These are phyloP conservation scores for Corythaeola cristata DNA, from an alignment of 2,113 vertebrate genomes.

Conservation along the genomic window DNA sequence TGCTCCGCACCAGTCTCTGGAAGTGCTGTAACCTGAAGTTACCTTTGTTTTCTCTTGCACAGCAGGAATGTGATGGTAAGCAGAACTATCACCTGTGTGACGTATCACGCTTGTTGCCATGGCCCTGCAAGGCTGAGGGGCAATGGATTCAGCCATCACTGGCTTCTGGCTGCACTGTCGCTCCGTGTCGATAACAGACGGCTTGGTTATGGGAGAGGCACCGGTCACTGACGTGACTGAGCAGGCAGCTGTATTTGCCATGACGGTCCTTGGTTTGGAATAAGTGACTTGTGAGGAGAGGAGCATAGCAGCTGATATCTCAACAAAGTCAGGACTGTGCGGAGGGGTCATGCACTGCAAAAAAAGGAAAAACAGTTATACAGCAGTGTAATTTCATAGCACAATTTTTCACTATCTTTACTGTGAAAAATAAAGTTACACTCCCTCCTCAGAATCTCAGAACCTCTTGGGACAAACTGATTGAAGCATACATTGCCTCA, in stretches of 20 bases:
- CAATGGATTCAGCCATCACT: neutral
- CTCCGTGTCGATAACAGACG: slow-evolving; percentile 18
- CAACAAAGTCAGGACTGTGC: slow-evolving; percentile 90
- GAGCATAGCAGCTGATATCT: slow-evolving; percentile 72
- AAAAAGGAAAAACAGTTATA: neutral
- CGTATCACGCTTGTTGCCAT: slow-evolving; percentile 89
- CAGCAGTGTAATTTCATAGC: neutral
- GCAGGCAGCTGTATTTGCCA: slow-evolving; percentile 40
- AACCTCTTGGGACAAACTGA: neutral
- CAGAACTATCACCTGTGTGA: slow-evolving; percentile 81
- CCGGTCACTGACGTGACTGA: neutral
- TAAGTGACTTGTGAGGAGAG: slow-evolving; percentile 72
- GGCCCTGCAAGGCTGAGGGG: slow-evolving; percentile 72
- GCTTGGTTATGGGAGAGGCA: neutral
- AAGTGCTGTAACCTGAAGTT: neutral
- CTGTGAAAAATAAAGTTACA: neutral
- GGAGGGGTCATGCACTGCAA: slow-evolving; percentile 96
- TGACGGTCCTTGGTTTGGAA: slow-evolving; percentile 66
- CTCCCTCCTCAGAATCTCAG: neutral
- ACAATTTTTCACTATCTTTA: neutral
- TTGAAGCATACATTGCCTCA: neutral
- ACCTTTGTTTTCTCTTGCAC: neutral
- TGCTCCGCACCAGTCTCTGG: neutral
- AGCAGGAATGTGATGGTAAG: slow-evolving; percentile 73
- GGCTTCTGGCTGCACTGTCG: slow-evolving; percentile 37